Conservation (phyloP, 2,113 vertebrate genomes). For the Entomyzon cyanotis region DNA sequence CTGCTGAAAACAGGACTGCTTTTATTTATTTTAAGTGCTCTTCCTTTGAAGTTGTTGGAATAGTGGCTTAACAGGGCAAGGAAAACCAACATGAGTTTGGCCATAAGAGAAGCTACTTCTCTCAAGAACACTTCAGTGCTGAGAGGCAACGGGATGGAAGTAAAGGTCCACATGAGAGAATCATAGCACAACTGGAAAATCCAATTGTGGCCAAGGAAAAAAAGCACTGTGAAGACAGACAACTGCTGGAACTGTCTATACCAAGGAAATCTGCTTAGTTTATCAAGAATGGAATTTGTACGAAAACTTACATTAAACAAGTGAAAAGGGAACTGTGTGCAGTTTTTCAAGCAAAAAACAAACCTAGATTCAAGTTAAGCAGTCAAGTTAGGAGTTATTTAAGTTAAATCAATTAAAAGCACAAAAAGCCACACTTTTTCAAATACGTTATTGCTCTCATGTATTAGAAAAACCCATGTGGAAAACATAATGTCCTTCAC, state of each 20-base stretch:
- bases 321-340: fast-evolving
- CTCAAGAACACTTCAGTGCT: background rate
- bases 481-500: background rate
- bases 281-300: background rate
- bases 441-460: background rate
- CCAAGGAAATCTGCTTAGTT: background rate
- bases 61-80: background rate
- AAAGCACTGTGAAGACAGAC: background rate
- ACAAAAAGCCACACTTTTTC: background rate
- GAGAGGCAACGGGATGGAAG: background rate
- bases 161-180: background rate
- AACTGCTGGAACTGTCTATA: background rate
- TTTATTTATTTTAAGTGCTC: background rate
- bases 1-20: background rate
- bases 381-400: background rate
- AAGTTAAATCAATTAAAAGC: background rate
- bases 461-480: background rate
- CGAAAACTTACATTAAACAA: background rate
- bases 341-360: background rate
- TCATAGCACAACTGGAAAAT: background rate
- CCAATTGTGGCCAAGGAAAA: background rate
- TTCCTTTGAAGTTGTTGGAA: background rate
- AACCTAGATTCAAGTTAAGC: background rate
- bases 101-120: background rate
- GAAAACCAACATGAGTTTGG: background rate